phyloP scores from a whole-genome alignment of 2,113 vertebrate species.

The Gorsachius goisagi region DNA sequence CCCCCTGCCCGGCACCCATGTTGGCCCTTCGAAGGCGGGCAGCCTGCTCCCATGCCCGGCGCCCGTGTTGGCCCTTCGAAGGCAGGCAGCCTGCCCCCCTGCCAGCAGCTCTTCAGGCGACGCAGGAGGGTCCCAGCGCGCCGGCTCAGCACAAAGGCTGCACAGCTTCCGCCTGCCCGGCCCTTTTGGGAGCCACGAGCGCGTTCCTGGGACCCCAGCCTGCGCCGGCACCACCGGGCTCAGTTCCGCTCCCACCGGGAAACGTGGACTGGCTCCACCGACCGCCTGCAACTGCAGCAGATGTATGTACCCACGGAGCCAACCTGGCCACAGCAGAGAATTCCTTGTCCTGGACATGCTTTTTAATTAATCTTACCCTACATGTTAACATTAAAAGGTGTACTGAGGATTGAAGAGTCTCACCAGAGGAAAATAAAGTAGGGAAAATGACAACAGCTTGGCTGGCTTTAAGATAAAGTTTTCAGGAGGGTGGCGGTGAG shows the following conservation, averaged over 20 bases:
- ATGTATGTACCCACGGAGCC: fast-evolving
- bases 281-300: not conserved
- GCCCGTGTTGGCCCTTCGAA: no score
- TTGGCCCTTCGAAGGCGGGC: no score
- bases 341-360: not conserved
- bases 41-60: no score
- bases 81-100: no score
- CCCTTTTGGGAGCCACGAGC: not conserved
- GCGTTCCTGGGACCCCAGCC: not conserved
- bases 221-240: not conserved
- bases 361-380: not conserved
- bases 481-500: not conserved
- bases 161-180: not conserved
- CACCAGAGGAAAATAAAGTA: not conserved
- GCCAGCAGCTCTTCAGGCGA: not conserved
- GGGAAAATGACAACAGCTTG: not conserved
- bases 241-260: no score
- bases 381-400: not conserved
- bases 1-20: no score
- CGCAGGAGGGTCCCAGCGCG: fast-evolving
- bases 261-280: no score
- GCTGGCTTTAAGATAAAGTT: not conserved
- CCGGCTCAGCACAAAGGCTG: not conserved
- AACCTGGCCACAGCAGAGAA: not conserved
- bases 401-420: not conserved